Percentiles rank a stretch among this genome's conserved stretches.
phyloP scores from a whole-genome alignment of 2,888 invertebrate species.

The Cheilosia vernalis region DNA sequence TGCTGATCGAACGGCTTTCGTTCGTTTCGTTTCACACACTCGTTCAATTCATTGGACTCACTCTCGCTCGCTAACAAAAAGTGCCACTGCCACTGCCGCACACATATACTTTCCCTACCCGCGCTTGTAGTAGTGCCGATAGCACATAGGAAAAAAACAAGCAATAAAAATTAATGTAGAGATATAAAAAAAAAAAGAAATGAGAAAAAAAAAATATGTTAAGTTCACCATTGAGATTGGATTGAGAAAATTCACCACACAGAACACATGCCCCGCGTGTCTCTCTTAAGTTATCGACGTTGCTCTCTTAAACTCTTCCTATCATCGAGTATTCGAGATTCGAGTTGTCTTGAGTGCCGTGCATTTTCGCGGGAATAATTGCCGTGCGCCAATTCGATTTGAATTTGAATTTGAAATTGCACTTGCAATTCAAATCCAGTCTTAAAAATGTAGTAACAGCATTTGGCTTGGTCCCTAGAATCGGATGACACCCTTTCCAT shows the following conservation, averaged over 20 bases:
- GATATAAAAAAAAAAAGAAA: slow-evolving; percentile 34
- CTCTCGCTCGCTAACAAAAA: slow-evolving; percentile 66
- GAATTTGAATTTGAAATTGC: slow-evolving; percentile 12
- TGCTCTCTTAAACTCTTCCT: slow-evolving; percentile 33
- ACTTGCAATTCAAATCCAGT: slow-evolving; percentile 9
- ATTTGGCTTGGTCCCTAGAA: slow-evolving; percentile 51
- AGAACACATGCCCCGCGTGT: background rate
- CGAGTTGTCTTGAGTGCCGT: background rate
- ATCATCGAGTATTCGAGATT: background rate
- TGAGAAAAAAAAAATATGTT: slow-evolving; percentile 4
- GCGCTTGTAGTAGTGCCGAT: slow-evolving; percentile 53
- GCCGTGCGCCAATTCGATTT: slow-evolving; percentile 7
- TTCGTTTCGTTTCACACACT: slow-evolving; percentile 74
- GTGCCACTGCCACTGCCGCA: slow-evolving; percentile 26
- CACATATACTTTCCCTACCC: slow-evolving; percentile 59
- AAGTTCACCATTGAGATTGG: slow-evolving; percentile 58
- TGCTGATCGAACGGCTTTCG: slow-evolving; percentile 73
- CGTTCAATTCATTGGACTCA: slow-evolving; percentile 75
- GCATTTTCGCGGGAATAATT: slow-evolving; percentile 41
- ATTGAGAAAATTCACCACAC: slow-evolving; percentile 48
- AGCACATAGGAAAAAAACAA: slow-evolving; percentile 72
- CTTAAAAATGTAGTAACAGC: background rate
- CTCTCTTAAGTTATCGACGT: slow-evolving; percentile 1
- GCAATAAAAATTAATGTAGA: slow-evolving; percentile 71
- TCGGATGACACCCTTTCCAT: slow-evolving; percentile 45